These are phyloP conservation scores for Trachymyrmex cornetzi DNA, from an alignment of 1,140 invertebrate genomes.

Conservation along the genomic window DNA sequence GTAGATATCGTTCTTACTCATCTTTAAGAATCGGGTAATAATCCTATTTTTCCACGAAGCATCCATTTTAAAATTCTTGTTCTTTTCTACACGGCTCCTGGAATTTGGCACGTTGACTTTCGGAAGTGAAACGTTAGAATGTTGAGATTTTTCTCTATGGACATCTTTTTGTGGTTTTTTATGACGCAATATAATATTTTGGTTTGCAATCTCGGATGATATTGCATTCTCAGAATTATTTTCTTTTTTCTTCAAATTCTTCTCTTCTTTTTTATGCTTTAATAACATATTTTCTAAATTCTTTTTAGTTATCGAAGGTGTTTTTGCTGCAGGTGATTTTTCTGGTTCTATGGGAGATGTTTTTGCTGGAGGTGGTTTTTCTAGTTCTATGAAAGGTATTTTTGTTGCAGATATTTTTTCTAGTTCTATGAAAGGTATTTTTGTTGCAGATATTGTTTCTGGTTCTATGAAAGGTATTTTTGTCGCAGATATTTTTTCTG, in stretches of 20 bases:
- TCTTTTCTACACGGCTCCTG: conserved; percentile 41
- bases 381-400: background rate
- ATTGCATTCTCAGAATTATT: background rate
- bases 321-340: background rate
- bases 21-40: conserved; percentile 84
- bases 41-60: conserved; percentile 83
- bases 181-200: background rate
- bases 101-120: background rate
- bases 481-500: background rate
- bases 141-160: conserved; percentile 11
- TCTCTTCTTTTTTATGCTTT: conserved; percentile 10
- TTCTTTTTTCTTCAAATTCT: background rate
- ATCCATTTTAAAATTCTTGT: conserved; percentile 33
- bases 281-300: background rate
- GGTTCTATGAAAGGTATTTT: background rate
- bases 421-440: no score
- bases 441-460: background rate
- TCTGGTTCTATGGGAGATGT: background rate
- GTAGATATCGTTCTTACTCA: conserved; percentile 85
- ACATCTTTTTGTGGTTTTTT: background rate
- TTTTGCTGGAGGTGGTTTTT: background rate
- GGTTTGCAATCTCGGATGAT: conserved; percentile 2
- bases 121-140: background rate
- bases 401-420: background rate
- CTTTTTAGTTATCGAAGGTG: background rate